Base-by-base conservation (phyloP, 2,888 invertebrate genomes). In the Cerceris rybyensis region DNA sequence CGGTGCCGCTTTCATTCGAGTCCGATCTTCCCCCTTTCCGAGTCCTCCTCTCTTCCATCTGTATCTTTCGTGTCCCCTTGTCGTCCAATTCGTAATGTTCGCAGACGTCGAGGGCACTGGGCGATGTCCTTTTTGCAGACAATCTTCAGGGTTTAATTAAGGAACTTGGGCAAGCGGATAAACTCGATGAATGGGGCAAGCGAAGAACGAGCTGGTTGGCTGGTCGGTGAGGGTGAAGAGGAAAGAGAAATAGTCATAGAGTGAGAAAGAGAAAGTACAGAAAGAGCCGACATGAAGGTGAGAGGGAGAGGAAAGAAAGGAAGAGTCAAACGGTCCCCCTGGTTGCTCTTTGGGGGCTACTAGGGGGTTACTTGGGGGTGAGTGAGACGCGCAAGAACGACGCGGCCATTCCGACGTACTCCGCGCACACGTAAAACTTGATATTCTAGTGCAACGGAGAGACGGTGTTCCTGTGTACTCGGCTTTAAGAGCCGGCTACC, bases 141-240 rank as follows among this genome's bases (percentile, higher is more conserved):
- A 89, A 91, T 92, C 92, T 91, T 91, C 89, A 88, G 88, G 88
- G 90, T 91, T 92, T 92, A 92, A 92, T 92, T 92, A 92, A 92
- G 91, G 90, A 91, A 91, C 90, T 91, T 87, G 89, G 87, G 79
- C 84, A 88, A 90, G 90, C 90, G 90, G 89, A 89, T 91, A 89
- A 90, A 88, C 86, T 88, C 89, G 86, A 90, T 92, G 92, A 92
- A 92, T 92, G 88, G 83, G 73, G 75, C 75, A 72, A 69, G 64
- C 82, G 80, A 73, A 72, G 79, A 69, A 64, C 64, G 71, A 66
- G 39, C 17, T 39, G 69, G 55, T 59, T 50, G 67, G 70, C 64
- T 69, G 63, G 39, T 17, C 17, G 69, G 55, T 59, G 55, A 70
- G 70, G 69, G 71, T n/a, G 72, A 64, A 61, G 68, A 60, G 17